Evolutionary conservation across 2,797 vertebrate species (phyloP), one percentile per base, ranked within the genome.

Genomic region (Cynopterus sphinx): DNA sequence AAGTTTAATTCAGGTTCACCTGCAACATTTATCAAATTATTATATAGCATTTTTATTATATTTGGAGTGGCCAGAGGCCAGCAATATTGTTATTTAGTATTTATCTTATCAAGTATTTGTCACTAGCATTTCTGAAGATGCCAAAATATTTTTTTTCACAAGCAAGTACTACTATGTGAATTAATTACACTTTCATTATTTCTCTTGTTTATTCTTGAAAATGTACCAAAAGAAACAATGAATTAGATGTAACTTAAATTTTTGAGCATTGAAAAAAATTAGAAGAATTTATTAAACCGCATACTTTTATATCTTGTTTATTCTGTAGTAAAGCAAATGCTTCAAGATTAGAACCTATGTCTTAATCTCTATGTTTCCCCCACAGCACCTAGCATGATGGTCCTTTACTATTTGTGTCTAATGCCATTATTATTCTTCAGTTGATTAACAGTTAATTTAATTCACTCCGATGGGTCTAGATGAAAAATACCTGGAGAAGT

Each of bases 181-280:
- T 94, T 82, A 67, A 55, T 53, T 71, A 63, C 43, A 59, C 12
- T 70, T 83, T 92, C 28, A 46, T 87, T 63, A 78, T 85, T 87
- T 89, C 16, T 87, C 15, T 43, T 90, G 24, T 88, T 91, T 71
- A 91, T 68, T 81, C n/a, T 88, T 93, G 9, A 83, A 91, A 91
- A 65, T 74, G 36, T 68, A 74, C 10, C 53, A 63, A 41, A 90
- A 63, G n/a, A 55, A 90, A 46, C 16, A 63, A 57, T 39, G 9
- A 49, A n/a, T 41, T 86, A 49, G 39, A 57, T 3, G 39, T 0
- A 63, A 41, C 8, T 26, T 19, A 61, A 79, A 33, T 41, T 28
- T 57, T 17, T 68, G n/a, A 43, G 24, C 22, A 82, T 63, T 63
- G 13, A 31, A 51, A 57, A 61, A 79, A 87, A 53, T 57, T 39